phyloP scores from a whole-genome alignment of 2,797 vertebrate species.

The Gobionotothen gibberifrons region DNA sequence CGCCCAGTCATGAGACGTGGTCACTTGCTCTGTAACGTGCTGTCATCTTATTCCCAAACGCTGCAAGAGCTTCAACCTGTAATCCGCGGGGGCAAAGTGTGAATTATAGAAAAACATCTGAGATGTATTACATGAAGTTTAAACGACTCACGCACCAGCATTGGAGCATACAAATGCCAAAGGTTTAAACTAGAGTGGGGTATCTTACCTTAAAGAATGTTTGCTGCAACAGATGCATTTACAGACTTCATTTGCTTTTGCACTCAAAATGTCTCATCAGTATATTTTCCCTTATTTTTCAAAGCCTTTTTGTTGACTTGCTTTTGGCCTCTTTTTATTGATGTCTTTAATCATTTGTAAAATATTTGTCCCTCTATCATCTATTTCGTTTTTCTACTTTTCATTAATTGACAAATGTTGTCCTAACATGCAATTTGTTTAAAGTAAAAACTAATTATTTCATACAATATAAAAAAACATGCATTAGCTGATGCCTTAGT shows the following conservation, averaged over 20 bases:
- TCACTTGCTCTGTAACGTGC: constrained; percentile 11
- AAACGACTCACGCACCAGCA: background rate
- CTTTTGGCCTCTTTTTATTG: background rate
- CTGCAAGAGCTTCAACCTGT: constrained; percentile 24
- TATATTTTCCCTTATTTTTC: background rate
- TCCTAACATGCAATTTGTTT: too few species aligned
- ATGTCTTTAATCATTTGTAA: background rate
- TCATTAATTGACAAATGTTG: too few species aligned
- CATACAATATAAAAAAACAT: too few species aligned
- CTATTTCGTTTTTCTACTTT: too few species aligned
- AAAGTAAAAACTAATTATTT: too few species aligned
- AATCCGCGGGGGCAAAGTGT: constrained; percentile 33
- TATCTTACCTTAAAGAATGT: too few species aligned
- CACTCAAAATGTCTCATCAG: background rate
- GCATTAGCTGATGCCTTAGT: background rate
- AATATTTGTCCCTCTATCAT: too few species aligned
- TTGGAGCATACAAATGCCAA: background rate
- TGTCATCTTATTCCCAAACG: constrained; percentile 21
- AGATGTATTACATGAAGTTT: background rate
- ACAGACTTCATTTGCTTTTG: background rate
- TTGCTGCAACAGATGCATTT: background rate
- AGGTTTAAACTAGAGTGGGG: too few species aligned
- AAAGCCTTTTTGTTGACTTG: background rate
- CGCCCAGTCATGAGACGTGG: constrained; percentile 22
- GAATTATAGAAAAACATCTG: constrained; percentile 32